Evolutionary conservation across 2,888 invertebrate genomes (phyloP).

Genomic region (Lottia gigantea): DNA sequence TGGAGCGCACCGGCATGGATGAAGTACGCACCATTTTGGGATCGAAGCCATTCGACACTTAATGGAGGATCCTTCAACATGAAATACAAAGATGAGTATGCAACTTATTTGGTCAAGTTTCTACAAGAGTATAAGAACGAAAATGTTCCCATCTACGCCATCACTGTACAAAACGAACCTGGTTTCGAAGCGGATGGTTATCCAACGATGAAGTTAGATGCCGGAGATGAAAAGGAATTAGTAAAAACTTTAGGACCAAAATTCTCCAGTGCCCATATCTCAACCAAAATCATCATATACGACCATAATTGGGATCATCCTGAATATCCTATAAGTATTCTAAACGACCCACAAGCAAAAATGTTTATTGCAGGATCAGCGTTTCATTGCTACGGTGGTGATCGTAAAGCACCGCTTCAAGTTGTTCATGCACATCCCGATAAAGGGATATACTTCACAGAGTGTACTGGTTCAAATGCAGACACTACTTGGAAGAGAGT

Average conservation of each 20-base stretch:
- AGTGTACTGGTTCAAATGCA: neutral
- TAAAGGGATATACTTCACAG: neutral
- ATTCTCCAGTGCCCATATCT: neutral
- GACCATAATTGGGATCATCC: slow-evolving; percentile 3
- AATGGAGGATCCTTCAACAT: neutral
- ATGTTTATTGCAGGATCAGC: neutral
- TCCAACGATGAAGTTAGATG: neutral
- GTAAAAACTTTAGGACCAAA: neutral
- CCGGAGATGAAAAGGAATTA: neutral
- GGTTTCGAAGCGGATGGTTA: slow-evolving; percentile 3
- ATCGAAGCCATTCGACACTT: neutral
- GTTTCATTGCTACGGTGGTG: neutral
- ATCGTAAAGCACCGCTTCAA: neutral
- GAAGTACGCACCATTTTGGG: neutral
- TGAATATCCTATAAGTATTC: neutral
- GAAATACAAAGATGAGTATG: neutral
- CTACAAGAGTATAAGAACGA: neutral
- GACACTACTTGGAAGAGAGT: slow-evolving; percentile 4
- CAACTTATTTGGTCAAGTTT: neutral
- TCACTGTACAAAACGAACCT: neutral
- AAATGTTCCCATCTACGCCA: neutral
- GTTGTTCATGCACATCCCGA: neutral
- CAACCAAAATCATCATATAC: slow-evolving; percentile 1
- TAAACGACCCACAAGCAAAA: neutral
- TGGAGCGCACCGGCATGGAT: slow-evolving; percentile 3